Conservation (phyloP, 1,140 invertebrate genomes). For the Tetragonula clypearis region DNA sequence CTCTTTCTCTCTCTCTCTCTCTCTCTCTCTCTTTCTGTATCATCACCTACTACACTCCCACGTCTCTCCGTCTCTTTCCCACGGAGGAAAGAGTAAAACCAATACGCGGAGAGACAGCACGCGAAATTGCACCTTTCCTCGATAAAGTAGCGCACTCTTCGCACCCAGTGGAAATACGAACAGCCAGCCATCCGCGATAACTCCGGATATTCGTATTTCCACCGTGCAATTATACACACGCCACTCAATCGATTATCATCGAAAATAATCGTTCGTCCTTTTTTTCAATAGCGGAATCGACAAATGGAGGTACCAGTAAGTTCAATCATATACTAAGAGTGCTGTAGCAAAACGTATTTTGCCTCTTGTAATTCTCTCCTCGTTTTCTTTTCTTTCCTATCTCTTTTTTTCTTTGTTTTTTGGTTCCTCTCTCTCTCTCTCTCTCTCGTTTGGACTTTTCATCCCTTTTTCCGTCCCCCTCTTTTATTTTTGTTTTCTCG, state of each 20-base stretch:
- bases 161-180: slow-evolving; percentile 72
- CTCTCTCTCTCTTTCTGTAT: background rate
- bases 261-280: slow-evolving; percentile 75
- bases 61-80: slow-evolving; percentile 50
- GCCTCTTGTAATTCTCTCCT: background rate
- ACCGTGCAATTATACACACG: slow-evolving; percentile 58
- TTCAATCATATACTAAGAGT: slow-evolving; percentile 81
- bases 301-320: slow-evolving; percentile 94
- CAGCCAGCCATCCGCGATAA: slow-evolving; percentile 14
- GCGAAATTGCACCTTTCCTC: slow-evolving; percentile 67
- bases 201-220: slow-evolving; percentile 69
- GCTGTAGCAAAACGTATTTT: slow-evolving; percentile 69
- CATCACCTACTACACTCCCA: background rate
- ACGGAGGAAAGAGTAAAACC: slow-evolving; percentile 49
- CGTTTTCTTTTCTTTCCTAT: background rate
- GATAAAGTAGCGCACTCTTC: slow-evolving; percentile 66
- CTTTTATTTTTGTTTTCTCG: background rate
- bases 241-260: slow-evolving; percentile 54
- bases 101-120: slow-evolving; percentile 57
- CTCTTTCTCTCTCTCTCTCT: too few species aligned
- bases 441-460: background rate
- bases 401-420: background rate
- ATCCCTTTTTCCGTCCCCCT: background rate
- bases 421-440: background rate
- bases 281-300: slow-evolving; percentile 87